These are phyloP conservation scores for Apis dorsata DNA, from an alignment of 1,140 invertebrate species.

Conservation along the genomic window DNA sequence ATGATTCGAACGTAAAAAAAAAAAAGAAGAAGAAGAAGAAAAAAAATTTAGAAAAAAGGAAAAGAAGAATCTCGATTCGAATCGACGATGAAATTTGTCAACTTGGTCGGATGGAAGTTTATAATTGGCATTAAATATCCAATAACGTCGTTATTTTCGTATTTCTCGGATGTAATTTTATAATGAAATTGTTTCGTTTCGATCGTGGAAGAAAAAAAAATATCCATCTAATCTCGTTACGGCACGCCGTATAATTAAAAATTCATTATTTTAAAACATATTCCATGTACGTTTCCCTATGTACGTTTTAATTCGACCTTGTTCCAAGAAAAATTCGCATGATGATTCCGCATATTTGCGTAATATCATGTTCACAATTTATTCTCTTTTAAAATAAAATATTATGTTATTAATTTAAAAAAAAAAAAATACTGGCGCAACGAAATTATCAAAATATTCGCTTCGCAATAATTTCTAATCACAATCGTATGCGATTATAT, in stretches of 20 bases:
- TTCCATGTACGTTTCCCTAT: neutral
- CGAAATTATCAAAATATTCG: too few relatives aligned
- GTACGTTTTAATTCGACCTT: neutral
- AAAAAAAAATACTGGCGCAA: too few relatives aligned
- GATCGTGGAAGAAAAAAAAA: too few relatives aligned
- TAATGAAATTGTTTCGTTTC: too few relatives aligned
- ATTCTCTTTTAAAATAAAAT: neutral
- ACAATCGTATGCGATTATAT: too few relatives aligned
- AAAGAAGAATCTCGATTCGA: neutral
- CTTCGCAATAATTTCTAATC: too few relatives aligned
- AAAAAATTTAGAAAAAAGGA: neutral
- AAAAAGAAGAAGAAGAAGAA: neutral
- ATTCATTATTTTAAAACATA: neutral
- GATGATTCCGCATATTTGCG: neutral
- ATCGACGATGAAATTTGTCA: neutral
- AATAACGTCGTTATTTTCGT: too few relatives aligned
- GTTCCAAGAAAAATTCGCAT: neutral
- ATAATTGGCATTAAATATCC: too few relatives aligned
- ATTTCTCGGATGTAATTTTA: too few relatives aligned
- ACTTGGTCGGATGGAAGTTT: too few relatives aligned
- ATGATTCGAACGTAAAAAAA: neutral
- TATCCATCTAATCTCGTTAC: too few relatives aligned
- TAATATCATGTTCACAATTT: neutral
- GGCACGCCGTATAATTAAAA: neutral
- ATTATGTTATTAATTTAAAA: too few relatives aligned